These are phyloP conservation scores for Dreissena polymorpha DNA, from an alignment of 1,140 invertebrate species.

Conservation along the genomic window DNA sequence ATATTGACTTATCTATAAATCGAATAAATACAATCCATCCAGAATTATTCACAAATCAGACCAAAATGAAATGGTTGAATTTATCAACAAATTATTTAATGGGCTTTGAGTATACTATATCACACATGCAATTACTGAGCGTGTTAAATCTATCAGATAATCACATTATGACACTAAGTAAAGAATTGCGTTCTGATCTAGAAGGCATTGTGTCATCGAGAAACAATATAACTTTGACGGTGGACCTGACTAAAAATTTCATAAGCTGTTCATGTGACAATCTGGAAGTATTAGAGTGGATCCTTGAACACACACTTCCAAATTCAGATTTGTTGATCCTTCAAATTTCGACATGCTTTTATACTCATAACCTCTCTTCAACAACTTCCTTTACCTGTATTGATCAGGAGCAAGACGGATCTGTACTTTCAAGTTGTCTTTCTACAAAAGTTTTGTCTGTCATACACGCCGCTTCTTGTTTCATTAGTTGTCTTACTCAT, in stretches of 20 bases:
- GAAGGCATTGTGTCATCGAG: not conserved
- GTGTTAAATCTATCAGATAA: constrained; percentile 15
- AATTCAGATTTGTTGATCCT: not conserved
- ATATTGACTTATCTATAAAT: constrained; percentile 18
- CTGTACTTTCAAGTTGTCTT: not conserved
- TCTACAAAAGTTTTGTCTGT: not conserved
- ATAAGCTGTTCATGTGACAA: constrained; percentile 21
- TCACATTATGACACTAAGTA: not conserved
- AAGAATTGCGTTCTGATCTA: not conserved
- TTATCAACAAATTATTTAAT: constrained; percentile 3
- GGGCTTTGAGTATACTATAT: constrained; percentile 11
- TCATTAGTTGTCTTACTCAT: not conserved
- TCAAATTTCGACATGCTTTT: not conserved
- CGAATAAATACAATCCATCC: not conserved
- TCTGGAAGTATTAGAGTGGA: constrained; percentile 13
- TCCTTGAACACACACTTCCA: not conserved
- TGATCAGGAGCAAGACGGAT: not conserved
- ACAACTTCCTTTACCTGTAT: not conserved
- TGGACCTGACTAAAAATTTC: constrained; percentile 19
- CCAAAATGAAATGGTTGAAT: constrained; percentile 2
- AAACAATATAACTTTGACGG: not conserved
- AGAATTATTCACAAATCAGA: constrained; percentile 13
- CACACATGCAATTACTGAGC: not conserved
- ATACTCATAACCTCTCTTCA: no score
- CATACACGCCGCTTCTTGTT: constrained; percentile 6